These are phyloP conservation scores for Perodicticus potto DNA, from an alignment of 2,797 vertebrate species.

Conservation along the genomic window DNA sequence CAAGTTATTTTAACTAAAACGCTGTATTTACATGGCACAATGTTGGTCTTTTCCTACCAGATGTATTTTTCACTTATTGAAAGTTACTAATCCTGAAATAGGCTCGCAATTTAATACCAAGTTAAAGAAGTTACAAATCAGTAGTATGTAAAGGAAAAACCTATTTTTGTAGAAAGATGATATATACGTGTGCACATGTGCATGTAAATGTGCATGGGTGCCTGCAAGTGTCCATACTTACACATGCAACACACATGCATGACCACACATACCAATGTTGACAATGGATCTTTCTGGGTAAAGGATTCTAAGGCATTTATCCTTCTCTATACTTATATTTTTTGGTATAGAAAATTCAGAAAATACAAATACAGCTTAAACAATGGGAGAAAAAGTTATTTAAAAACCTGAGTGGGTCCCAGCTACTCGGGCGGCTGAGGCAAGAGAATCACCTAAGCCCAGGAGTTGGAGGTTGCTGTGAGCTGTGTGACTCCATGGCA, in stretches of 20 bases:
- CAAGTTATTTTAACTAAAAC: constrained; percentile 59
- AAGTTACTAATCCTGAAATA: not conserved
- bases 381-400: constrained; percentile 13
- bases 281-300: not conserved
- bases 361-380: constrained; percentile 42
- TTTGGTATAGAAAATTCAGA: constrained; percentile 50
- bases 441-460: too few relatives aligned
- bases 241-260: not conserved
- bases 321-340: constrained; percentile 41
- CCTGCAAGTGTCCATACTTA: not conserved
- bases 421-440: too few relatives aligned
- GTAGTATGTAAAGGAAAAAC: not conserved
- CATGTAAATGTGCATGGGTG: not conserved
- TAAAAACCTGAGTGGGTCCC: not conserved
- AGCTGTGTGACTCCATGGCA: too few relatives aligned
- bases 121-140: constrained; percentile 46
- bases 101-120: not conserved
- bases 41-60: constrained; percentile 26
- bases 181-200: not conserved
- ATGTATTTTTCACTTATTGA: constrained; percentile 50
- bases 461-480: too few relatives aligned
- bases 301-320: not conserved
- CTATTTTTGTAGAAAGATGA: constrained; percentile 36
- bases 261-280: not conserved
- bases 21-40: not conserved